Percentiles rank a stretch among this genome's conserved stretches.
Evolutionary conservation across 2,113 vertebrate genomes (phyloP).

Genomic region (Plestiodon gilberti): DNA sequence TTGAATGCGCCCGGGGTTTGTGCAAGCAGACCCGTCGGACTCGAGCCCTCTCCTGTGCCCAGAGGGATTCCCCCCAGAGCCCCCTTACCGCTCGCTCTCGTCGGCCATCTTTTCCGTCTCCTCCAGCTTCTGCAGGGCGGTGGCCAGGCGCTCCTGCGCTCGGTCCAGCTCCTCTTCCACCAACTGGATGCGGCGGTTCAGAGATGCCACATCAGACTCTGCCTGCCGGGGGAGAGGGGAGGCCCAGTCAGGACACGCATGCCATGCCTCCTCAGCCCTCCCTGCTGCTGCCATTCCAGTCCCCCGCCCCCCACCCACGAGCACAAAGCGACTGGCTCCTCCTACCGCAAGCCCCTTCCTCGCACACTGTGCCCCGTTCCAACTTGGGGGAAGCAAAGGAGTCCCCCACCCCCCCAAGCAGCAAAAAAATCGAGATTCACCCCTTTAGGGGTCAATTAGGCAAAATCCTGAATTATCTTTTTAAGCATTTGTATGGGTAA

Average conservation of each 20-base stretch:
- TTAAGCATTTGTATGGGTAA: too few species aligned
- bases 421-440: too few species aligned
- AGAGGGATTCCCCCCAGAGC: neutral
- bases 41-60: too few species aligned
- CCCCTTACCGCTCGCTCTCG: constrained; percentile 92
- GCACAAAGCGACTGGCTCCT: too few species aligned
- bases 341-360: neutral
- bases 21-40: neutral
- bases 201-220: constrained; percentile 95
- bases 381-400: neutral
- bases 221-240: constrained; percentile 76
- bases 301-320: neutral
- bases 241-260: neutral
- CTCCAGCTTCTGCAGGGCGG: constrained; percentile 95
- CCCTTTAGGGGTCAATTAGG: too few species aligned
- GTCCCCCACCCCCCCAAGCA: too few species aligned
- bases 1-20: neutral
- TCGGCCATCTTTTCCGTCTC: constrained; percentile 97
- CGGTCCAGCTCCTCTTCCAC: constrained; percentile 97
- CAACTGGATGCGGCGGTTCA: constrained; percentile 97
- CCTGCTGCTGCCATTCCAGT: neutral
- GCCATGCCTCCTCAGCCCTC: neutral
- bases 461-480: too few species aligned
- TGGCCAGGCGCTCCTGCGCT: constrained; percentile 95
- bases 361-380: neutral